Percentiles rank a stretch among this genome's conserved stretches.
These are phyloP conservation scores for Marmota monax DNA, from an alignment of 2,113 vertebrate species.

Conservation along the genomic window DNA sequence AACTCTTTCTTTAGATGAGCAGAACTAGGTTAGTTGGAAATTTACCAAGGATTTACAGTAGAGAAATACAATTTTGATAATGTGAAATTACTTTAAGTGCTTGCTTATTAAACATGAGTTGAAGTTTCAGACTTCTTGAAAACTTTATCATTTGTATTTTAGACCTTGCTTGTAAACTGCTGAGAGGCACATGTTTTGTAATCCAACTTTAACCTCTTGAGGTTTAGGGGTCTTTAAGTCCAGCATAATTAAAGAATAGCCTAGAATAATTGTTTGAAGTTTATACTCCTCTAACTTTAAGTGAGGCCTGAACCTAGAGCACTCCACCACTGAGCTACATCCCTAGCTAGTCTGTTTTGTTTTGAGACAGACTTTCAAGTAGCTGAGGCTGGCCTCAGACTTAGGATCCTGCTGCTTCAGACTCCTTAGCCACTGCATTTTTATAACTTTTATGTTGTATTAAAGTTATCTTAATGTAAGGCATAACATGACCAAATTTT, in stretches of 20 bases:
- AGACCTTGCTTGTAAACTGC: neutral
- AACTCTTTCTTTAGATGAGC: neutral
- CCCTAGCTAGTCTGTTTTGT: neutral
- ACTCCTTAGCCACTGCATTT: neutral
- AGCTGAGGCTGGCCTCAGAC: neutral
- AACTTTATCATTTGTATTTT: neutral
- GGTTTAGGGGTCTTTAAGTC: neutral
- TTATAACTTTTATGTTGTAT: neutral
- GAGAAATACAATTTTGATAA: neutral
- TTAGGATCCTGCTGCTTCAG: neutral
- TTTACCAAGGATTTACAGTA: neutral
- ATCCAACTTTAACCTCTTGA: neutral
- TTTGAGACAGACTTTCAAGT: neutral
- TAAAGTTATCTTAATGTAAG: slow-evolving; percentile 49
- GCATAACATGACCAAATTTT: neutral
- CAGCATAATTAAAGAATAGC: neutral
- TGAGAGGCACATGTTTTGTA: neutral
- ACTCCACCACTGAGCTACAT: neutral
- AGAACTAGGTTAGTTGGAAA: neutral
- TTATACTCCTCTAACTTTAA: neutral
- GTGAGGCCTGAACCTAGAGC: neutral
- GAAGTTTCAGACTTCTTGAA: neutral
- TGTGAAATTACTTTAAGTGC: slow-evolving; percentile 21
- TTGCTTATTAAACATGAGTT: neutral
- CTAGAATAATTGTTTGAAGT: neutral